Evolutionary conservation across 92 coral and sea anemone species (phyloP).

Genomic region (Heliopora coerulea): DNA sequence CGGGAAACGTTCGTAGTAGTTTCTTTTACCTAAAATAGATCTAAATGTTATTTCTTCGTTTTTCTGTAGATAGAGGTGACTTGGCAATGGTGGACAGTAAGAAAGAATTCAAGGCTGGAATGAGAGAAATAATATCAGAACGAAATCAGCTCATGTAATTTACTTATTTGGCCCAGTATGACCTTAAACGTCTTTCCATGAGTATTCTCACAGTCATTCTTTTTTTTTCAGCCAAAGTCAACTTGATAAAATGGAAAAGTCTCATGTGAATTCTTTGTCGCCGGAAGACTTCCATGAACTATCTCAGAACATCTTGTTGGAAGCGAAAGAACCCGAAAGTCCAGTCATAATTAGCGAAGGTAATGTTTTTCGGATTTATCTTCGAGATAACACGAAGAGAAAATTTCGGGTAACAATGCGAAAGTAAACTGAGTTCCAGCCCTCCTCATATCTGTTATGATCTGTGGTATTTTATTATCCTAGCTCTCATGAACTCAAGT

Average conservation of each 20-base stretch:
- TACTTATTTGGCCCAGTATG: too few relatives aligned
- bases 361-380: too few relatives aligned
- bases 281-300: constrained; percentile 60
- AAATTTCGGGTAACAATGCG: too few relatives aligned
- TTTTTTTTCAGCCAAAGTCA: constrained; percentile 67
- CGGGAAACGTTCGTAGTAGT: background rate
- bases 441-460: too few relatives aligned
- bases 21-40: background rate
- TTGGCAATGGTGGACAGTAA: constrained; percentile 64
- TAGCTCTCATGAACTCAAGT: too few relatives aligned
- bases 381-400: too few relatives aligned
- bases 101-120: constrained; percentile 62
- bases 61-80: constrained; percentile 69
- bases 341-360: constrained; percentile 7
- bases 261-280: constrained; percentile 52
- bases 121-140: constrained; percentile 65
- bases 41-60: background rate
- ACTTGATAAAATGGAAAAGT: constrained; percentile 50
- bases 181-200: background rate
- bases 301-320: constrained; percentile 28
- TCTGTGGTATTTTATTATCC: too few relatives aligned
- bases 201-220: background rate
- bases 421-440: too few relatives aligned
- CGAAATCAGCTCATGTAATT: constrained; percentile 78
- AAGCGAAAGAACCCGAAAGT: constrained; percentile 7